Evolutionary conservation across 2,888 invertebrate genomes (phyloP).

Genomic region (Mantis religiosa): DNA sequence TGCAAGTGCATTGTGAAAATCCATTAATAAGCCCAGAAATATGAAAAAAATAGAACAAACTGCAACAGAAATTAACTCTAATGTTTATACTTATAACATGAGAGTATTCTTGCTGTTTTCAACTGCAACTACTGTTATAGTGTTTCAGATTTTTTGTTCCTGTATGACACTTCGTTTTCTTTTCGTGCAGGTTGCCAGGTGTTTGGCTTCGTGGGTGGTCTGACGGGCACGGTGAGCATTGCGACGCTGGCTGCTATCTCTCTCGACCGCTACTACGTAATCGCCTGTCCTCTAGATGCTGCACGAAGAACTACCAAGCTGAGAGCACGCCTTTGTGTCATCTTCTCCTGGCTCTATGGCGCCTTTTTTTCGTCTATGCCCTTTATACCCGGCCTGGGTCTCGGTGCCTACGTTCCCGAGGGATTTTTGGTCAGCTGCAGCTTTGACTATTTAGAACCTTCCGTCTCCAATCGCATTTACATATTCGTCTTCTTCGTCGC

Average conservation of each 20-base stretch:
- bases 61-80: too few species aligned
- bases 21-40: too few species aligned
- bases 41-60: too few species aligned
- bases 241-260: conserved; percentile 76
- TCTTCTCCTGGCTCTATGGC: conserved; percentile 71
- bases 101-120: too few species aligned
- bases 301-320: conserved; percentile 56
- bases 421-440: conserved; percentile 81
- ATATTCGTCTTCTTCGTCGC: conserved; percentile 71
- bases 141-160: too few species aligned
- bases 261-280: conserved; percentile 76
- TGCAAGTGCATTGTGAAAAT: too few species aligned
- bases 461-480: conserved; percentile 46
- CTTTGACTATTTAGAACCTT: conserved; percentile 61
- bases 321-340: conserved; percentile 54
- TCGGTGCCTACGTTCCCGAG: conserved; percentile 77
- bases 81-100: too few species aligned
- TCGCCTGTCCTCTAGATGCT: conserved; percentile 71
- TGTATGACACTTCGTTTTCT: not conserved
- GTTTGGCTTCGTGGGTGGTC: conserved; percentile 76
- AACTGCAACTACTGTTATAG: too few species aligned
- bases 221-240: conserved; percentile 78
- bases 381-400: conserved; percentile 48
- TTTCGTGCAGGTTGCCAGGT: conserved; percentile 61
- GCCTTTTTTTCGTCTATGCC: conserved; percentile 66